phyloP scores from a whole-genome alignment of 2,888 invertebrate species.

The Clunio marinus region DNA sequence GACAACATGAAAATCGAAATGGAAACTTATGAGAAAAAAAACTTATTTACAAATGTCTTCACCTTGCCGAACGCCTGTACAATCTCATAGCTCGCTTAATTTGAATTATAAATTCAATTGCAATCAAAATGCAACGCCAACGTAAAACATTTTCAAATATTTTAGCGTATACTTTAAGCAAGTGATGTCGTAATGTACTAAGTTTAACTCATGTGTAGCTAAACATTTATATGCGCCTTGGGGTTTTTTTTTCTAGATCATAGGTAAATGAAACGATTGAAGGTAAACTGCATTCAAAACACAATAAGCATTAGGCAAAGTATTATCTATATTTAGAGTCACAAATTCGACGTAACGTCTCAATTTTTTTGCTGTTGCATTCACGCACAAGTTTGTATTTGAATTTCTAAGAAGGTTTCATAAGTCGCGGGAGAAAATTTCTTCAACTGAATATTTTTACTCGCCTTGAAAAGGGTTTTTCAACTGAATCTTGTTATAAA shows the following conservation, averaged over 20 bases:
- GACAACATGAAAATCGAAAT: constrained; percentile 4
- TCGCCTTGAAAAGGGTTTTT: not conserved
- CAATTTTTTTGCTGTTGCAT: not conserved
- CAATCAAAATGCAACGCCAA: not conserved
- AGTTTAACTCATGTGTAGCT: not conserved
- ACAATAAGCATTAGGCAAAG: not conserved
- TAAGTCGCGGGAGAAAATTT: not conserved
- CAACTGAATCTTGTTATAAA: not conserved
- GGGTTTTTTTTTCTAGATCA: constrained; percentile 38
- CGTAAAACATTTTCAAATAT: not conserved
- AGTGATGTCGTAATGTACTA: not conserved
- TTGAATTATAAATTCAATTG: not conserved
- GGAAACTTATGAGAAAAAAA: not conserved
- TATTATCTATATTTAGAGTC: no score
- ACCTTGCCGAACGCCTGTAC: not conserved
- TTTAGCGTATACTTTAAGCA: not conserved
- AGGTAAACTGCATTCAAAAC: constrained; percentile 32
- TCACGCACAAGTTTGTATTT: no score
- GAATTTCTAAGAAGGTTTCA: no score
- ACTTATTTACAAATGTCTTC: not conserved
- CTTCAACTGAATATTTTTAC: not conserved
- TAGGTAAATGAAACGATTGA: constrained; percentile 34
- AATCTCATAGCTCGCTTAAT: not conserved
- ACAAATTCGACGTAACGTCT: no score
- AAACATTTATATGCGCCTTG: constrained; percentile 2